Conservation (phyloP, 2,113 vertebrate species). For the Rutilus rutilus region DNA sequence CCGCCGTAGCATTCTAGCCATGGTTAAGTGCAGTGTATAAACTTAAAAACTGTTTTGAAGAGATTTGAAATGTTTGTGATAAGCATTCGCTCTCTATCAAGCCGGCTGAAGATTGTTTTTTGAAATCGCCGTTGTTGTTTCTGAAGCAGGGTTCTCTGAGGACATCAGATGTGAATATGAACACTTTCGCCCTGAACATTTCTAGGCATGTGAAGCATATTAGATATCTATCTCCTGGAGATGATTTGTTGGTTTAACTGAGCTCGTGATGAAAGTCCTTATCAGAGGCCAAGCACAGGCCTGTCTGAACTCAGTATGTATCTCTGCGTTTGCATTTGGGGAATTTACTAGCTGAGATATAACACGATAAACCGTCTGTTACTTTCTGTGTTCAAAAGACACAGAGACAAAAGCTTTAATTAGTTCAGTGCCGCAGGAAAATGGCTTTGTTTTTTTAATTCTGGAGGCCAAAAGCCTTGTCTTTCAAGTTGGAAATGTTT, state of each 20-base stretch:
- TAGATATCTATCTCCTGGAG: constrained; percentile 48
- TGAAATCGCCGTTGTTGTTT: background rate
- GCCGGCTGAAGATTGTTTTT: background rate
- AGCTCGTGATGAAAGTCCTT: constrained; percentile 42
- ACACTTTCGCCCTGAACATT: constrained; percentile 21
- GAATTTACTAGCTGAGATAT: constrained; percentile 23
- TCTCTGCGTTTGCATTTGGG: constrained; percentile 47
- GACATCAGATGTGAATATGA: constrained; percentile 43
- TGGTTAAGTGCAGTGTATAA: background rate
- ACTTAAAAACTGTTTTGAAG: background rate
- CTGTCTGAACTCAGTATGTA: constrained; percentile 24
- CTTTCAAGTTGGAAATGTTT: constrained; percentile 38
- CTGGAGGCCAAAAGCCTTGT: constrained; percentile 22
- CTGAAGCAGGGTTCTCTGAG: constrained; percentile 14
- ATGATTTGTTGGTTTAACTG: constrained; percentile 49
- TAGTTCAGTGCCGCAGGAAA: constrained; percentile 46
- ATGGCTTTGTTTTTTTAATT: constrained; percentile 39
- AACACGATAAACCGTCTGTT: constrained; percentile 34
- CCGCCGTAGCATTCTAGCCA: background rate
- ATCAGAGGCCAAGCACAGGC: constrained; percentile 47
- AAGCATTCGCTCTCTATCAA: background rate
- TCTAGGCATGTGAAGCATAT: constrained; percentile 20
- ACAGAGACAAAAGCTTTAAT: constrained; percentile 49
- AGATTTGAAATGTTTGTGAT: background rate
- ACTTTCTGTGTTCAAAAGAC: constrained; percentile 41